phyloP scores from a whole-genome alignment of 2,113 vertebrate genomes.

The Procavia capensis region DNA sequence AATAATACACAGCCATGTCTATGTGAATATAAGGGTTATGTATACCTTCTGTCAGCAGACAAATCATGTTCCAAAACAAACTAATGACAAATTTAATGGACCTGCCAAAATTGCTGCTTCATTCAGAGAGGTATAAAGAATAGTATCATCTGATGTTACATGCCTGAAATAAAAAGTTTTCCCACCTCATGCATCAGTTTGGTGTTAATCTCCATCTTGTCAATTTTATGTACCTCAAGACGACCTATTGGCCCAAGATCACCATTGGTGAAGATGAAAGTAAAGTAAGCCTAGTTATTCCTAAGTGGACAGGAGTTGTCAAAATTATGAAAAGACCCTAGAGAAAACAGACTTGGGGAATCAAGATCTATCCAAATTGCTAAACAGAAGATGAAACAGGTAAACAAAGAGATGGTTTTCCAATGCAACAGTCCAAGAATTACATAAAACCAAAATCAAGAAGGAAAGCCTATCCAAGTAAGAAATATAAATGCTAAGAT shows the following conservation, averaged over 20 bases:
- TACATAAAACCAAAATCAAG: not conserved
- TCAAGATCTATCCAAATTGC: too few species aligned
- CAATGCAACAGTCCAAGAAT: not conserved
- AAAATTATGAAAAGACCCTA: not conserved
- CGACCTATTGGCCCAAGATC: not conserved
- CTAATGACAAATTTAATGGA: not conserved
- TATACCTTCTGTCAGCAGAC: constrained; percentile 67
- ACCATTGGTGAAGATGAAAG: not conserved
- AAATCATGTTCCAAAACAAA: constrained; percentile 74
- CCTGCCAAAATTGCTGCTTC: not conserved
- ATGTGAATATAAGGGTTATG: constrained; percentile 63
- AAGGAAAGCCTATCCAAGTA: not conserved
- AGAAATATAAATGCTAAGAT: not conserved
- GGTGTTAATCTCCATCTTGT: not conserved
- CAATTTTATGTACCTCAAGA: not conserved
- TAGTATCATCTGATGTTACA: not conserved
- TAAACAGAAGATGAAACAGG: not conserved
- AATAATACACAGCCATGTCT: constrained; percentile 40
- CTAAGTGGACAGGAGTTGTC: not conserved
- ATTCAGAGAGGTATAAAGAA: constrained; percentile 5
- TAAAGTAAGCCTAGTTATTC: not conserved
- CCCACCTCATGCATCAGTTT: not conserved
- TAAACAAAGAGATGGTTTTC: not conserved
- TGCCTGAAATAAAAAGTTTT: not conserved
- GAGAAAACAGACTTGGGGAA: too few species aligned